phyloP scores from a whole-genome alignment of 2,113 vertebrate species.

The Odontophorus gujanensis region DNA sequence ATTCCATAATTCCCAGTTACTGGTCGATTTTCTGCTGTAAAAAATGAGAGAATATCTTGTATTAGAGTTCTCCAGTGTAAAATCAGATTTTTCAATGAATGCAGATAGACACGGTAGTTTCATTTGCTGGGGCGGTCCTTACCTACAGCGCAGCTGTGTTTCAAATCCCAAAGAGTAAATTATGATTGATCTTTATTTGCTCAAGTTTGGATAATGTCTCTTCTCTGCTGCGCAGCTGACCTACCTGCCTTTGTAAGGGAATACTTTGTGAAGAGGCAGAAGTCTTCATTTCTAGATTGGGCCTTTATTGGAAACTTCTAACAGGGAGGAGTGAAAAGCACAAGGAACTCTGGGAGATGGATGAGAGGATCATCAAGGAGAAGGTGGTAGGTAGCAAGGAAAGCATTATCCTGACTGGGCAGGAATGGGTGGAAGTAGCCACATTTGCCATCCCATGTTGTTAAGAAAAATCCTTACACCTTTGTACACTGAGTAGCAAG shows the following conservation, averaged over 20 bases:
- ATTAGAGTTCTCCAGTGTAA: background rate
- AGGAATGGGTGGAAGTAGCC: background rate
- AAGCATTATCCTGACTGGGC: background rate
- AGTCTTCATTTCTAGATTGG: background rate
- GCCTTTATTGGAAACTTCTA: background rate
- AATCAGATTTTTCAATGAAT: background rate
- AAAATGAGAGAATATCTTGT: background rate
- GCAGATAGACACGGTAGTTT: background rate
- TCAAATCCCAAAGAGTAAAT: background rate
- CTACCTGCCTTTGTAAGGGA: background rate
- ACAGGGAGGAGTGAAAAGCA: background rate
- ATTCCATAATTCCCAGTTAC: background rate
- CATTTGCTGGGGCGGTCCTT: fast-evolving
- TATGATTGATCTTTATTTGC: background rate
- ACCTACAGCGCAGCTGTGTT: background rate
- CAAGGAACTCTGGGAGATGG: background rate
- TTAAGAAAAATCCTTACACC: background rate
- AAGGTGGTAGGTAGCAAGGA: background rate
- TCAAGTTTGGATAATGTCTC: background rate
- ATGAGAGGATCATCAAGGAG: background rate
- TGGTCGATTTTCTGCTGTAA: background rate
- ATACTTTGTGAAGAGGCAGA: background rate
- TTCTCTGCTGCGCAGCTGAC: background rate
- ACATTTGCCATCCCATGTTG: background rate
- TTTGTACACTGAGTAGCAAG: background rate